Conservation (phyloP, 2,113 vertebrate species). For the Carettochelys insculpta region DNA sequence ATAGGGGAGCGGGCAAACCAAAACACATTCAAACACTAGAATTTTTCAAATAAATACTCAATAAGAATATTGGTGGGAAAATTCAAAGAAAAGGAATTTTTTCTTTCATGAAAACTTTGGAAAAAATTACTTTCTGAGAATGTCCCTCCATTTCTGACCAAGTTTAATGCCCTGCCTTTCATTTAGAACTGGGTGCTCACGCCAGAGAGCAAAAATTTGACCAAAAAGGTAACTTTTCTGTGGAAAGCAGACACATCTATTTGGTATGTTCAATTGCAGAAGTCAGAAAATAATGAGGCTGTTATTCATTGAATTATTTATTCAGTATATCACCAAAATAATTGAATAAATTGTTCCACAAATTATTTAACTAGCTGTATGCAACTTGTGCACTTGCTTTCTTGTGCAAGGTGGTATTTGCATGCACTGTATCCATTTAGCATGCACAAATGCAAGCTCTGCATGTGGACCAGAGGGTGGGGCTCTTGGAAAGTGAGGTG, state of each 20-base stretch:
- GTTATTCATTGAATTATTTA: not conserved
- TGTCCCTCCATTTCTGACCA: fast-evolving
- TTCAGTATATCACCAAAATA: not conserved
- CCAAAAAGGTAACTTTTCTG: not conserved
- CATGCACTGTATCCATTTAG: not conserved
- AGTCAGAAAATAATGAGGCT: not conserved
- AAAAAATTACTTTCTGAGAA: not conserved
- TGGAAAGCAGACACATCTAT: not conserved
- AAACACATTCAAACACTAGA: not conserved
- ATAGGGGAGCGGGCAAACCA: not conserved
- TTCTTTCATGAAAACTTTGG: not conserved
- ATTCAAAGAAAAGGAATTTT: not conserved
- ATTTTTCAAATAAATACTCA: not conserved
- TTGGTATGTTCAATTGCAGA: not conserved
- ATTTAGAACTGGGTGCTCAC: not conserved
- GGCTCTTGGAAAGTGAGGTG: not conserved
- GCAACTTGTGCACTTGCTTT: not conserved
- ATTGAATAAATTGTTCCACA: not conserved
- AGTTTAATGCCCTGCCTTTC: not conserved
- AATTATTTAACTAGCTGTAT: not conserved
- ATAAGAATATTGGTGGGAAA: not conserved
- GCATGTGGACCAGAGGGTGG: not conserved
- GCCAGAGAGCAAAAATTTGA: not conserved
- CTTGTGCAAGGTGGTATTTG: not conserved
- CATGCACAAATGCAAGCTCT: not conserved